Base-by-base conservation (phyloP, 2,888 invertebrate genomes). In the Apodemia arnacis region DNA sequence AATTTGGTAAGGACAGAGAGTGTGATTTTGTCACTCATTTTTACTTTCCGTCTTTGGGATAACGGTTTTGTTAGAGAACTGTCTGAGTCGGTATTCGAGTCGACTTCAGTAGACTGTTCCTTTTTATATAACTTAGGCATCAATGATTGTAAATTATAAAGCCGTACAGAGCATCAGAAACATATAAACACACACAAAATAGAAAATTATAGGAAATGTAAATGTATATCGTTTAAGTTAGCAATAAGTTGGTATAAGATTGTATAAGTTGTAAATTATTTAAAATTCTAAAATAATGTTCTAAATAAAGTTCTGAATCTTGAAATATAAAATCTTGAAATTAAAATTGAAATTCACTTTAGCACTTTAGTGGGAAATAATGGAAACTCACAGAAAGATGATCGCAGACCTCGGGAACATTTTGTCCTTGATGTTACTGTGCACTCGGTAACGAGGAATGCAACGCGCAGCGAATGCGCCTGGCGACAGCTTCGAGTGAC, bases 381-480 rank as follows among this genome's bases (percentile, higher is more conserved):
- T 5, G 0, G 6, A 6, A 31, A 31, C 6, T 31, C 31, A 31
- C 31, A 31, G 31, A 31, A 31, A 31, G 31, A 31, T n/a, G 54
- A 54, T 54, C 54, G 54, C n/a, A 54, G n/a, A 54, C 54, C 54
- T 54, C 54, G n/a, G 54, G 54, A 54, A n/a, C 54, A 54, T 54
- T 18, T 54, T 54, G 7, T 15, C 54, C 54, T 54, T 54, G 54
- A 54, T n/a, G n/a, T 54, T n/a, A 54, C 18, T n/a, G n/a, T 54
- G 54, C 4, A n/a, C 54, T n/a, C n/a, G 54, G 54, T 54, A 54
- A n/a, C 54, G n/a, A 31, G n/a, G 54, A 54, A 54, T 54, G 54
- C 54, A 54, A 15, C n/a, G 54, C n/a, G 54, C 54, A 54, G 18
- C n/a, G n/a, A 18, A 21, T 59, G 59, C 21, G 11, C 21, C 7